These are phyloP conservation scores for Bhutanitis thaidina DNA, from an alignment of 2,888 invertebrate genomes.

Conservation along the genomic window DNA sequence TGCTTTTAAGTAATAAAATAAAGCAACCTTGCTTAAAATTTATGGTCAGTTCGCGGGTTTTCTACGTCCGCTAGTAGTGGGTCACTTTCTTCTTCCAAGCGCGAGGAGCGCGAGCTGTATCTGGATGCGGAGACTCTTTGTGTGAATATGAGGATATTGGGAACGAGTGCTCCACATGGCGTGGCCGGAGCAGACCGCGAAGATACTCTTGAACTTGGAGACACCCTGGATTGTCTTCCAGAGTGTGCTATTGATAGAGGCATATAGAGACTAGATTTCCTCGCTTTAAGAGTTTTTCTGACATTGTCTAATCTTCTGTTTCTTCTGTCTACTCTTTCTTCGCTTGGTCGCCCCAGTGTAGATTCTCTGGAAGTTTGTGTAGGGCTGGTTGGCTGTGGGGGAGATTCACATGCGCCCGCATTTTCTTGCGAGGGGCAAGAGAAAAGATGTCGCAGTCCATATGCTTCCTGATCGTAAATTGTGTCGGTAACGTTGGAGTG, in stretches of 20 bases:
- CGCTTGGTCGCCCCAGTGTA: conserved; percentile 81
- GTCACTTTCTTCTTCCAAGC: conserved; percentile 80
- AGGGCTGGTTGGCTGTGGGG: conserved; percentile 91
- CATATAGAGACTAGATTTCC: conserved; percentile 86
- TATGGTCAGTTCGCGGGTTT: conserved; percentile 52
- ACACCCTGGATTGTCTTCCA: conserved; percentile 52
- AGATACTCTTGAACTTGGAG: conserved; percentile 80
- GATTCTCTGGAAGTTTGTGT: conserved; percentile 87
- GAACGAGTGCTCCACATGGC: conserved; percentile 85
- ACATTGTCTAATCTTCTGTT: conserved; percentile 59
- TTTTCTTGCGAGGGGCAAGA: conserved; percentile 46
- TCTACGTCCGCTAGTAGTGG: conserved; percentile 79
- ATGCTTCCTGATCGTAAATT: conserved; percentile 53
- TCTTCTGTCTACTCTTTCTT: conserved; percentile 64
- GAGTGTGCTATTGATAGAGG: conserved; percentile 74
- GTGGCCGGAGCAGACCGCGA: conserved; percentile 91
- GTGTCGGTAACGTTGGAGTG: conserved; percentile 46
- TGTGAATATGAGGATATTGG: conserved; percentile 81
- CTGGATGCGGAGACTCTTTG: conserved; percentile 74
- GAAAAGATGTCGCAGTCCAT: conserved; percentile 50
- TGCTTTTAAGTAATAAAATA: conserved; percentile 20
- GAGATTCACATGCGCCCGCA: conserved; percentile 76
- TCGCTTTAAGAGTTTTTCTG: conserved; percentile 53
- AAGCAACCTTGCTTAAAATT: conserved; percentile 46
- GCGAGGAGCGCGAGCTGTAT: conserved; percentile 67